A percentile compares a stretch with the other conserved stretches of the same genome.
These are phyloP conservation scores for Drosophila monieri DNA, from an alignment of 2,888 invertebrate species.

Conservation along the genomic window DNA sequence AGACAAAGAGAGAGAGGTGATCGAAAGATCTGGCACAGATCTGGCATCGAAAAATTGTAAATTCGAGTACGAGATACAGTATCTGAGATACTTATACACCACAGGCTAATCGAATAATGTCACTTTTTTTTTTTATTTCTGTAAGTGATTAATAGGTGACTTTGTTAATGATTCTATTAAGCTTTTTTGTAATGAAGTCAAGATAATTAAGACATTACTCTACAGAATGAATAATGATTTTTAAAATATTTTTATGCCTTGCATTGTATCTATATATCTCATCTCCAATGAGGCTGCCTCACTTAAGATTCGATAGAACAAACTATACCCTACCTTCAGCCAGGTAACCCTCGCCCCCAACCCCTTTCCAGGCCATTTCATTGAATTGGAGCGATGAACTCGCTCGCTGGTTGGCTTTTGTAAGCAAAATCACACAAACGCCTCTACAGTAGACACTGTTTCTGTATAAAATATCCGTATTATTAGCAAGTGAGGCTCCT, in stretches of 20 bases:
- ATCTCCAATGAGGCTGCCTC: slow-evolving; percentile 42
- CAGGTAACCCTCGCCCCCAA: slow-evolving; percentile 25
- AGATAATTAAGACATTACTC: slow-evolving; percentile 20
- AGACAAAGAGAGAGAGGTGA: neutral
- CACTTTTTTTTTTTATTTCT: too few relatives aligned
- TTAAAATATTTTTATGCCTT: slow-evolving; percentile 8
- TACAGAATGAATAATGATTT: slow-evolving; percentile 1
- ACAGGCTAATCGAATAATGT: slow-evolving; percentile 17
- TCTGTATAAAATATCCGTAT: slow-evolving; percentile 21
- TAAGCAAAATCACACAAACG: slow-evolving; percentile 5
- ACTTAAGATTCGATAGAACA: slow-evolving; percentile 70
- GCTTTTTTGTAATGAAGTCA: slow-evolving; percentile 37
- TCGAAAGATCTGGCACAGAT: slow-evolving; percentile 14
- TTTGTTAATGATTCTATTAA: slow-evolving; percentile 24
- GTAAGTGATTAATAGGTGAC: slow-evolving; percentile 9
- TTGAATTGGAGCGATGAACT: slow-evolving; percentile 83
- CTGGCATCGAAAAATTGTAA: slow-evolving; percentile 32
- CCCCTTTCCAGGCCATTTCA: slow-evolving; percentile 43
- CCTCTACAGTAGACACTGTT: neutral
- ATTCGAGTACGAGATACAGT: slow-evolving; percentile 27
- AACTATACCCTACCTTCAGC: slow-evolving; percentile 40
- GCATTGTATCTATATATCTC: slow-evolving; percentile 30
- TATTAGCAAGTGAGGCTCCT: slow-evolving; percentile 28
- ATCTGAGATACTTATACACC: neutral
- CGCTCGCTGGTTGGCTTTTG: slow-evolving; percentile 58